Base-by-base conservation (phyloP, 2,113 vertebrate genomes). In the Triplophysa siluroides region DNA sequence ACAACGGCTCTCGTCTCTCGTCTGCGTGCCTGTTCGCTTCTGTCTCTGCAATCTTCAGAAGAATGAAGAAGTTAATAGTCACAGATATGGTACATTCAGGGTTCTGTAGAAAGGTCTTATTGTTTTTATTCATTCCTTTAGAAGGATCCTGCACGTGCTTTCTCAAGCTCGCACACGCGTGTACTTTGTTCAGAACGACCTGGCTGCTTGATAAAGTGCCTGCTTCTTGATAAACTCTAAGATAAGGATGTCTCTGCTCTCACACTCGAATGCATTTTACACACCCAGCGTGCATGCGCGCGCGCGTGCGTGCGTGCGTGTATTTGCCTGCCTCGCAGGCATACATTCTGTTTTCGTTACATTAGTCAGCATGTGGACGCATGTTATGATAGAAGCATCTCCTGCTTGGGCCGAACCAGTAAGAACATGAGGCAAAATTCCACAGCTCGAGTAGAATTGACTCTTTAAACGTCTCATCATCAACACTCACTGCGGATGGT, bases 341-440 rank as follows among this genome's bases (percentile, higher is more conserved):
- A 69, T 18, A 16, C 33, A 64, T 79, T 83, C 77, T 66, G 23
- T 38, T 71, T 33, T 78, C 67, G 52, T 16, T 54, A 11, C 61
- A 61, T 83, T 83, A 75, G 24, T 62, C 43, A 75, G 72, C 81
- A 19, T 69, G 81, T 76, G 45, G 24, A 68, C 64, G 74, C 81
- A 79, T 79, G 77, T 54, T 63, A 33, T 11, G n/a, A 23, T 69
- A 61, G 81, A 79, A 64, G 24, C 16, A 47, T 52, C 73, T 66
- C 45, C 41, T 26, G 24, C 19, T 56, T 54, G 58, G 24, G 41
- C 58, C 61, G 9, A 64, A 72, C 78, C 70, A 79, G 77, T 70
- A 54, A 50, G 56, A 79, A 61, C 78, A 19, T 74, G 67, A 79
- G 24, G 12, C 10, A 45, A 56, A 70, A 71, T 79, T 52, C 68